Base-by-base conservation (phyloP, 2,797 vertebrate genomes). In the Neosilurus hyrtlii region DNA sequence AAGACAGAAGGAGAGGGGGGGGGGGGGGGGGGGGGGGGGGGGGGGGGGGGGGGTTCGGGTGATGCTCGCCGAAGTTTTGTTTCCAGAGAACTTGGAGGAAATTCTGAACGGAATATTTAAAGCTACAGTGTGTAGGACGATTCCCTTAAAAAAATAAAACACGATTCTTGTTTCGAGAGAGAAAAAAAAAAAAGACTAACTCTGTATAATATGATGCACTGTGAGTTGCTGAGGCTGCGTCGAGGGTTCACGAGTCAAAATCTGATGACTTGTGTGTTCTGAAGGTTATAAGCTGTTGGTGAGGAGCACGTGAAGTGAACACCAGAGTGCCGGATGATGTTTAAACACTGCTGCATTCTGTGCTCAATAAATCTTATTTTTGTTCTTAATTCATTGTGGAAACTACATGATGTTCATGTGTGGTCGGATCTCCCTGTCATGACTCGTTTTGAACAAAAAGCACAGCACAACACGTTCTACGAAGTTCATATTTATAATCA, bases 81-180 rank as follows among this genome's bases (percentile, higher is more conserved):
- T 24, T 71, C 49, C 10, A n/a, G 20, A 43, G 5, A 11, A 70
- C 49, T 54, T 57, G 24, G 1, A 26, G 16, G 9, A 30, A 16
- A 11, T 10, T 18, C 5, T 56, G 54, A 35, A 75, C 35, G 57
- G 54, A 4, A 8, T 59, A 59, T 59, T 57, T 59, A 57, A 57
- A 75, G 74, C 57, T 62, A 43, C 30, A 59, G 74, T 35, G 72
- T 74, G 72, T 57, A 72, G 49, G 49, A 72, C 20, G 49, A 15
- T 16, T 7, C 0, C 7, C 30, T 43, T 61, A 61, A 76, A 76
- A 76, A 76, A 76, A 76, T n/a, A 76, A 76, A 76, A 61, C 56
- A 37, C 11, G 72, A 56, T 12, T 57, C 18, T 74, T 0, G 10
- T 37, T 10, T 35, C 54, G 1, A 75, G 52, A n/a, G 24, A 56